Base-by-base conservation (phyloP, 2,797 vertebrate species). In the Chiroxiphia lanceolata region DNA sequence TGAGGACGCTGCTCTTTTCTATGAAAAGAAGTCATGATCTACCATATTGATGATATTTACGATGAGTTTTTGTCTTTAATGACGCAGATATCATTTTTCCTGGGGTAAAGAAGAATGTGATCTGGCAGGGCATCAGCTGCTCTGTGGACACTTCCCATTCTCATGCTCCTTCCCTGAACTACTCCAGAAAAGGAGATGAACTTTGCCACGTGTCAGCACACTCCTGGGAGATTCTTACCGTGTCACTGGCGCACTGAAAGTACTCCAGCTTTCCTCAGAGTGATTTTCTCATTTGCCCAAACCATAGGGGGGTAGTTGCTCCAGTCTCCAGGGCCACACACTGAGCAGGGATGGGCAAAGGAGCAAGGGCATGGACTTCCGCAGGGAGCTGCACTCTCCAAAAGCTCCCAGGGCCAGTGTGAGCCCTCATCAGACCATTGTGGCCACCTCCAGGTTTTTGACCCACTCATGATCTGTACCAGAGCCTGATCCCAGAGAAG, bases 291-390 rank as follows among this genome's bases (percentile, higher is more conserved):
- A 33, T 56, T 60, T 69, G 26, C 18, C 26, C 13, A 59, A 50
- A 33, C 21, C 1, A 1, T n/a, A 20, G 20, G 0, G 11, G 4
- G 5, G 4, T 16, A 12, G 40, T 27, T 79, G n/a, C 36, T 79
- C 20, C 0, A 3, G 4, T 45, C 48, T 17, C 18, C 48, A 5
- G 31, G 36, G 53, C 15, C 11, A 18, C 2, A 2, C 12, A 33
- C 7, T 17, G 50, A 50, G 25, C 54, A 34, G 31, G 50, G 17
- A 27, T 27, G 50, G 53, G 54, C 34, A 59, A 72, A 31, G 29
- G 29, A 68, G 25, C 5, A 29, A 38, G 40, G 33, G 3, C 17
- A 36, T 27, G 48, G 50, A 25, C 10, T 54, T 83, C 20, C 76
- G 21, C 31, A 76, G 14, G 23, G 29, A 11, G 5, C n/a, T 81